Evolutionary conservation across 2,113 vertebrate species (phyloP), one percentile per base, ranked within the genome.

Genomic region (Peucedramus taeniatus): DNA sequence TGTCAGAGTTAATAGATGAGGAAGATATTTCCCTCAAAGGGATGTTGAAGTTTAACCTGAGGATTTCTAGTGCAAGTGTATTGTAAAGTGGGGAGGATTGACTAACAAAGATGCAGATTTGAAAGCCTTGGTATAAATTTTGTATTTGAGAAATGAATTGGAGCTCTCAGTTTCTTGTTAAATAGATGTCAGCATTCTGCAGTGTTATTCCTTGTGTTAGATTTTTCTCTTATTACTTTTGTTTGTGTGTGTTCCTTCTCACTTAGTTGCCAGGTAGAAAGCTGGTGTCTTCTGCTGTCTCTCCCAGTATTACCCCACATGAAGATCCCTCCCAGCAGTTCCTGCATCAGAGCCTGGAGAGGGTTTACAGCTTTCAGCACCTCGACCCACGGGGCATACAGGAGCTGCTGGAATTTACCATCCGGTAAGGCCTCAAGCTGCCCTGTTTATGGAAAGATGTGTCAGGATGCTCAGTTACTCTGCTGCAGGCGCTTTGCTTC

Each of bases 321-420:
- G 98, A 99, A 92, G 99, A 99, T 85, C 99, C 99, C 13, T 99
- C 99, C 45, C 99, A 99, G 95, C 98, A 99, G 85, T 99, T 99
- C 92, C 98, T 99, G 20, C 99, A 99, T 77, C 98, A 99, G 96
- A 99, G 99, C 96, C 98, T 99, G 35, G 97, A 98, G 87, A 97
- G 99, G 42, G 98, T 99, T 66, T 98, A 99, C 88, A 98, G 91
- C 84, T 98, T 99, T 51, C 99, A 99, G 94, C 99, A 99, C 88
- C 97, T 99, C 2, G 99, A 99, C 57, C 98, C 99, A 0, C 98
- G 98, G 18, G 99, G 99, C 91, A 97, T 98, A 23, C 99, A 99
- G 96, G 99, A 99, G 85, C 98, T 99, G 82, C 98, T 99, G 21
- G 98, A 99, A 88, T 98, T 99, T 80, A 99, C 99, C 69, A 99